Percentiles rank a stretch among this genome's conserved stretches.
Conservation (phyloP, 2,888 invertebrate species). For the Neoascia interrupta region DNA sequence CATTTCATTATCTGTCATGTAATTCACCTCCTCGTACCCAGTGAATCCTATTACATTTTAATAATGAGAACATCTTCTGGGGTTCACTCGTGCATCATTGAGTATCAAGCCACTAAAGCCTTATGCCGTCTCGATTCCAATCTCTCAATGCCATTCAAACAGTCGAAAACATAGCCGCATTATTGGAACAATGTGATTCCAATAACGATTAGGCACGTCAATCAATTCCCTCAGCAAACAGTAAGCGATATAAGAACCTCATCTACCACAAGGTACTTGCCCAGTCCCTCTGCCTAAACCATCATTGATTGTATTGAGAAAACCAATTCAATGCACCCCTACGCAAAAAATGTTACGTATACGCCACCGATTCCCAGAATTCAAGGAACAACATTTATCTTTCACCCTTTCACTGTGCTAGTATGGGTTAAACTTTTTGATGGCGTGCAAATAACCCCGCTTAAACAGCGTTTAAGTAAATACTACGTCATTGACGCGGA, state of each 20-base stretch:
- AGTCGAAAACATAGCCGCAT: background rate
- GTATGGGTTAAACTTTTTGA: conserved; percentile 19
- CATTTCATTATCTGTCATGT: too few species aligned
- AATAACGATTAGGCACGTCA: background rate
- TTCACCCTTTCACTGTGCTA: background rate
- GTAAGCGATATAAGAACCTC: too few species aligned
- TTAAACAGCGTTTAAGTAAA: conserved; percentile 15
- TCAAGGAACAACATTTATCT: background rate
- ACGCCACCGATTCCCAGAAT: background rate
- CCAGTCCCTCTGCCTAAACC: too few species aligned
- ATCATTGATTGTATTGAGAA: too few species aligned
- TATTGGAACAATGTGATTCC: background rate
- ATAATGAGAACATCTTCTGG: too few species aligned
- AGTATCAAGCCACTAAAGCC: too few species aligned
- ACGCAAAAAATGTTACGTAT: conserved; percentile 17
- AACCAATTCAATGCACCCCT: too few species aligned
- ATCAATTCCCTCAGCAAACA: background rate
- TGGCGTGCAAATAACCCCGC: conserved; percentile 21
- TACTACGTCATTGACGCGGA: background rate
- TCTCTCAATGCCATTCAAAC: background rate
- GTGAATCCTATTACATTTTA: too few species aligned
- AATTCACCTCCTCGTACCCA: too few species aligned
- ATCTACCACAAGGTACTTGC: too few species aligned
- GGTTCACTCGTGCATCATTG: too few species aligned
- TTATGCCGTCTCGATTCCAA: too few species aligned